Base-by-base conservation (phyloP, 2,888 invertebrate species). In the Rhodophaea formosa region DNA sequence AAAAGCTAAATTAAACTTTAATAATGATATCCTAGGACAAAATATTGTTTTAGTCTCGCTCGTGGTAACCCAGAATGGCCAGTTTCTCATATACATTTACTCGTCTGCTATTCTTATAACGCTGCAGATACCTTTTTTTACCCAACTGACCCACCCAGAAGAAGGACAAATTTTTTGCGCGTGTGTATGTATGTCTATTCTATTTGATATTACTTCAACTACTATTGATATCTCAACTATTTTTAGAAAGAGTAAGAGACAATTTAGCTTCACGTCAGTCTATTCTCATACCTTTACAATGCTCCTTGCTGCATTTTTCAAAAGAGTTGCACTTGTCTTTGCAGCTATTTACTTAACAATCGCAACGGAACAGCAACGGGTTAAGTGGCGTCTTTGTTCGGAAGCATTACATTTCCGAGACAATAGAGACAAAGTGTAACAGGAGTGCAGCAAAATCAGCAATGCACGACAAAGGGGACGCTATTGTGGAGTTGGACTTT, bases 371-470 rank as follows among this genome's bases (percentile, higher is more conserved):
- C 53, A 16, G n/a, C 12, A 53, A 14, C 35, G 45, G 17, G 45
- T 32, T 45, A 55, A 54, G 44, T 43, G 45, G 30, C 43, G 14
- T 45, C 45, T 35, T 55, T 55, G 54, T 54, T 45, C 32, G 32
- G 32, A 53, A 54, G 54, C 44, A 32, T 14, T 54, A 45, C 54
- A 54, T 32, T 14, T 8, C 15, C 12, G 7, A 54, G 45, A 55
- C 54, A 55, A 55, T 35, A 12, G 30, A 16, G n/a, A 7, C 43
- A 47, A 23, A 23, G 47, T 42, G 42, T 42, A 42, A 23, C 42
- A 42, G 42, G 42, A 53, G 17, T 42, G 53, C 39, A 42, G 44
- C 43, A 44, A 30, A 53, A 23, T 42, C 39, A 42, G 42, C 17
- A 30, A 30, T 15, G 54, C 45, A 29, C 45, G 16, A 44, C 54